Conservation (phyloP, 2,113 vertebrate species). For the Antidorcas marsupialis region DNA sequence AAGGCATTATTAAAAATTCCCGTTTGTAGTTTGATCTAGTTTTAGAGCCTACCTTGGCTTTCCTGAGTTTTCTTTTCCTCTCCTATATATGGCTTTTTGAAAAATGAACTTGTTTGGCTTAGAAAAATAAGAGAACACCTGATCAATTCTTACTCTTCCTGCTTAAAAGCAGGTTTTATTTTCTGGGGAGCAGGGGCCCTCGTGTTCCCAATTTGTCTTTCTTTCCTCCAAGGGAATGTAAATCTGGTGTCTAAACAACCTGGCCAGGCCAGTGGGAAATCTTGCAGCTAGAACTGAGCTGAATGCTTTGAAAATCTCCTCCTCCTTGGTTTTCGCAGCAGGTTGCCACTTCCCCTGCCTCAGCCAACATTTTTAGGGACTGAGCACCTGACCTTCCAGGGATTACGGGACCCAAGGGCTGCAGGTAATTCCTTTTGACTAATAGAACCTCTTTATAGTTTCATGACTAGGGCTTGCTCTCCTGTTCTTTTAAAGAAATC, state of each 20-base stretch:
- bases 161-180: background rate
- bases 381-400: background rate
- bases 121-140: background rate
- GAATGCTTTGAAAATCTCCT: slow-evolving; percentile 12
- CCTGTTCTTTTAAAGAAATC: background rate
- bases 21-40: background rate
- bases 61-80: background rate
- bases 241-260: slow-evolving; percentile 35
- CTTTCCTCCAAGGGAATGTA: slow-evolving; percentile 6
- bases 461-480: background rate
- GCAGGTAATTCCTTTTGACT: slow-evolving; percentile 27
- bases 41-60: background rate
- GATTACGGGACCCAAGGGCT: background rate
- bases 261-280: background rate
- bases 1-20: background rate
- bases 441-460: background rate
- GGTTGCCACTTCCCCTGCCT: background rate
- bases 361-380: background rate
- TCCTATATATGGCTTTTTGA: background rate
- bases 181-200: background rate
- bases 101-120: background rate
- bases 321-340: background rate
- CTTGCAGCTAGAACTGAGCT: background rate
- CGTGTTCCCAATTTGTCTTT: background rate
- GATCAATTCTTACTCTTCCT: background rate